Evolutionary conservation across 2,113 vertebrate species (phyloP).

Genomic region (Pseudonaja textilis): DNA sequence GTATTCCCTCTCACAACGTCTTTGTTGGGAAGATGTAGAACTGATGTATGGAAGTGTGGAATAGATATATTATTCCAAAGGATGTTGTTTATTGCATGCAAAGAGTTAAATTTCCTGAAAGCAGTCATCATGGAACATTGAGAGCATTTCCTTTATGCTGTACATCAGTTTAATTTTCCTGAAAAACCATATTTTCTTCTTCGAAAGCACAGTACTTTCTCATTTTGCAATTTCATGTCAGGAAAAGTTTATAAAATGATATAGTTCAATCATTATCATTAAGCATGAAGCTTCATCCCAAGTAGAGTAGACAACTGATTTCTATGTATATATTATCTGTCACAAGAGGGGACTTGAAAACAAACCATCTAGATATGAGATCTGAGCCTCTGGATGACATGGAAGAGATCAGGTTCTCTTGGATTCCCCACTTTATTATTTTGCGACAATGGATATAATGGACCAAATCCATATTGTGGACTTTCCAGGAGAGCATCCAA

Average conservation of each 20-base stretch:
- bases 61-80: neutral
- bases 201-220: neutral
- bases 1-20: neutral
- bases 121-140: neutral
- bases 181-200: neutral
- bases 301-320: too few species aligned
- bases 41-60: neutral
- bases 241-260: neutral
- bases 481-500: neutral
- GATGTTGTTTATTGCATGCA: neutral
- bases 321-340: neutral
- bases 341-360: neutral
- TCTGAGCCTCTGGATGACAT: neutral
- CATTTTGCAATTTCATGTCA: neutral
- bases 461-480: neutral
- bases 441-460: neutral
- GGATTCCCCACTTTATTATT: neutral
- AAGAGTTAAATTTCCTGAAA: neutral
- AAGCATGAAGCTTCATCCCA: neutral
- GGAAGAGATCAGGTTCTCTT: neutral
- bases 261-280: neutral
- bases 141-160: neutral
- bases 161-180: neutral
- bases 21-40: neutral
- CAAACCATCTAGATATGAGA: neutral